Percentiles rank a stretch among this genome's conserved stretches.
phyloP scores from a whole-genome alignment of 2,113 vertebrate species.

The Notechis scutatus region DNA sequence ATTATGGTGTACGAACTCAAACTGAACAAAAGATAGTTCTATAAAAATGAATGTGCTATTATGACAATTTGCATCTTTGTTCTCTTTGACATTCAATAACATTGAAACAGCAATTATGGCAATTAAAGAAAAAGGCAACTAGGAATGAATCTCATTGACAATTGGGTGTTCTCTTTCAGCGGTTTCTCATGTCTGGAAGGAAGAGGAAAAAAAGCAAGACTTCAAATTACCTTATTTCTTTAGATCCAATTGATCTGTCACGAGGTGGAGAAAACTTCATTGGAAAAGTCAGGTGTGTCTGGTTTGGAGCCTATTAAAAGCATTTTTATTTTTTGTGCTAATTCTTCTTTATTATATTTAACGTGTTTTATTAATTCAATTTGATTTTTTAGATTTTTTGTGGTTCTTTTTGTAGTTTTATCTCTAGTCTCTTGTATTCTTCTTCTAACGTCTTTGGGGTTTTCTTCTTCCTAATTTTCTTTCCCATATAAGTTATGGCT shows the following conservation, averaged over 20 bases:
- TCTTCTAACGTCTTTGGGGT: too few relatives aligned
- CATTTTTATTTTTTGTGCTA: neutral
- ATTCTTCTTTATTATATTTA: too few relatives aligned
- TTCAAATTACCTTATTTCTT: slow-evolving; percentile 87
- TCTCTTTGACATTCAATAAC: neutral
- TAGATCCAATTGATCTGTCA: slow-evolving; percentile 81
- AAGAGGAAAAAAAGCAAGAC: slow-evolving; percentile 87
- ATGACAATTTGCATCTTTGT: neutral
- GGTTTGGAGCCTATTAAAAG: neutral
- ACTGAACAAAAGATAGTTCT: neutral
- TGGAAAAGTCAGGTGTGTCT: slow-evolving; percentile 81
- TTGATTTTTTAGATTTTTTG: too few relatives aligned
- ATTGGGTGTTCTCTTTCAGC: slow-evolving; percentile 52
- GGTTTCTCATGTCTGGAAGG: slow-evolving; percentile 84
- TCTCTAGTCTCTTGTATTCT: too few relatives aligned
- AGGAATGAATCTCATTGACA: neutral
- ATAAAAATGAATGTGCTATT: neutral
- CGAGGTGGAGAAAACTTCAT: slow-evolving; percentile 79
- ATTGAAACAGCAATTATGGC: neutral
- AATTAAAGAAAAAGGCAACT: neutral
- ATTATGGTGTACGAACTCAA: neutral
- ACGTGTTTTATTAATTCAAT: too few relatives aligned
- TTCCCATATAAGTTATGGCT: too few relatives aligned
- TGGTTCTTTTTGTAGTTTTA: too few relatives aligned
- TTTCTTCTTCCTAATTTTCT: too few relatives aligned